Base-by-base conservation (phyloP, 2,888 invertebrate genomes). In the Hydrotaea diabolus region DNA sequence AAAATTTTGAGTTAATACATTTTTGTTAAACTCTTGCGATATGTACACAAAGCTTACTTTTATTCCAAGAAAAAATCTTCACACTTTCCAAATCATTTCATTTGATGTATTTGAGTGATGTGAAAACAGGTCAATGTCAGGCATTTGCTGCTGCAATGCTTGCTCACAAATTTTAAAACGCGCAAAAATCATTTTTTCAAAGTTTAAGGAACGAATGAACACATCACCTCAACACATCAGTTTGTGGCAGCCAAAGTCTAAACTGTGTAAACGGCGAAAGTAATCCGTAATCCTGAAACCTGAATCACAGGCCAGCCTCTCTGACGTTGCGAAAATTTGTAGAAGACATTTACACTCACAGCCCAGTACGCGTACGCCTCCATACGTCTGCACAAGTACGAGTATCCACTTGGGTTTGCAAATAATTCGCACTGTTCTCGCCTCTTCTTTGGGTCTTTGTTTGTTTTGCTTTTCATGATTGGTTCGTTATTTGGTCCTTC, bases 81-180 rank as follows among this genome's bases (percentile, higher is more conserved):
- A n/a, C 4, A 49, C 13, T 49, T 49, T 49, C 49, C 49, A 49
- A 1, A 49, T 7, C n/a, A 49, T 49, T 49, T 49, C 49, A 49
- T 49, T 49, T 4, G 36, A n/a, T n/a, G n/a, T 7, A 36, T 64
- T 64, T 36, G 13, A 7, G 3, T 31, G 36, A 36, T 15, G 19
- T 15, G 64, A 74, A 74, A 59, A 23, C 57, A 46, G 59, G 74
- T 74, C 74, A 74, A 59, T 74, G 74, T 46, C 74, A 57, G 19
- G n/a, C 23, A 39, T 57, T 73, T 73, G 36, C 15, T 43, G 3
- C 2, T 43, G 2, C 2, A 57, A 43, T 9, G 21, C 4, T 36
- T 21, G 36, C 0, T 9, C 55, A n/a, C 53, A 49, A 49, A 49
- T 13, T n/a, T n/a, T 7, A 31, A 31, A 2, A 31, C 39, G 9